These are phyloP conservation scores for Saccopteryx bilineata DNA, from an alignment of 2,113 vertebrate genomes.

Conservation along the genomic window DNA sequence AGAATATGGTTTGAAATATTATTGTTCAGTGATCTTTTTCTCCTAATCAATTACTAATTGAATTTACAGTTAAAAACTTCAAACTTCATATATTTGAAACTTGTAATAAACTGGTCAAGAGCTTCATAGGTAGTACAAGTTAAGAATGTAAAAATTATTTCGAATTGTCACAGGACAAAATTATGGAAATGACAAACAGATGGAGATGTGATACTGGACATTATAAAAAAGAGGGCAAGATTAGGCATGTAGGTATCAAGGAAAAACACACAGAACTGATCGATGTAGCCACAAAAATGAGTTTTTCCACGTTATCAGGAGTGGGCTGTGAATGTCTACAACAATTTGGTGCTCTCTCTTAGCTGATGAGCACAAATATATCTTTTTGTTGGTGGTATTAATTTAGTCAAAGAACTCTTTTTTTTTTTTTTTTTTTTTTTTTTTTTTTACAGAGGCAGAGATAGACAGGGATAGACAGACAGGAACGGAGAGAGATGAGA, in stretches of 20 bases:
- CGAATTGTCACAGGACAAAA: neutral
- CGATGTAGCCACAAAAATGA: neutral
- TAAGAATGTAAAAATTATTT: conserved; percentile 57
- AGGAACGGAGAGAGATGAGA: too few relatives aligned
- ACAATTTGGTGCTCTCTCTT: neutral
- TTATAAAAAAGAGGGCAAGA: neutral
- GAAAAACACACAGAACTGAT: conserved; percentile 17
- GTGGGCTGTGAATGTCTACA: neutral
- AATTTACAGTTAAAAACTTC: conserved; percentile 36
- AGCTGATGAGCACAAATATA: neutral
- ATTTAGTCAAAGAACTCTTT: conserved; percentile 36
- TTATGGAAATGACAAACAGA: neutral
- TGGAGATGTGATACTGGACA: neutral
- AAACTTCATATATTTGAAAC: conserved; percentile 7
- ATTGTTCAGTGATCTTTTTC: neutral
- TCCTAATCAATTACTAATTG: neutral
- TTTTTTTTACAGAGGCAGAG: too few relatives aligned
- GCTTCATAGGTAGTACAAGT: neutral
- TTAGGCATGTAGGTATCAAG: neutral
- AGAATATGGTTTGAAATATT: conserved; percentile 41
- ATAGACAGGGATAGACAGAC: too few relatives aligned
- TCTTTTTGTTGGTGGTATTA: neutral
- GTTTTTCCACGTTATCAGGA: neutral
- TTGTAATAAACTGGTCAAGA: neutral
- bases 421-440: too few relatives aligned